phyloP scores from a whole-genome alignment of 2,888 invertebrate species.

The Allolobophora icterica region DNA sequence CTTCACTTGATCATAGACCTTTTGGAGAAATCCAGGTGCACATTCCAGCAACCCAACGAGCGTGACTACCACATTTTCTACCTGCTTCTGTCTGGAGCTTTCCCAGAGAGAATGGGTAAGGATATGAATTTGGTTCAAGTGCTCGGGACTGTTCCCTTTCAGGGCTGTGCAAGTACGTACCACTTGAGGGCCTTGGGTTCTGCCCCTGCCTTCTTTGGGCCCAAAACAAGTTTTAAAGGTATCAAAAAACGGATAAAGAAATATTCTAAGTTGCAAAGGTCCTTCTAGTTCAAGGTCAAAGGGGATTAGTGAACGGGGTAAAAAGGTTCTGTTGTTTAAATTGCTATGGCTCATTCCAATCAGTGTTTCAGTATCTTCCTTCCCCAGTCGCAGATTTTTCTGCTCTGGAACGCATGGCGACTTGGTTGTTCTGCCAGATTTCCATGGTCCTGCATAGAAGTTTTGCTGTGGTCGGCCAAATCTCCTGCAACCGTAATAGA shows the following conservation, averaged over 20 bases:
- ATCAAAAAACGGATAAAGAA: neutral
- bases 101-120: constrained; percentile 27
- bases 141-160: neutral
- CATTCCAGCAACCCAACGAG: constrained; percentile 90
- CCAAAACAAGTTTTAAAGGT: neutral
- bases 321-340: neutral
- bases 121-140: neutral
- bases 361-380: neutral
- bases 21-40: constrained; percentile 99
- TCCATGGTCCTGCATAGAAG: too few species aligned
- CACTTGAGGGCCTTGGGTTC: neutral
- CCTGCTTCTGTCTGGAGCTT: constrained; percentile 73
- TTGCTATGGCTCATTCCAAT: neutral
- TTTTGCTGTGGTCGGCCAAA: too few species aligned
- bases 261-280: neutral
- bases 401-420: too few species aligned
- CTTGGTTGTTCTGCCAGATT: too few species aligned
- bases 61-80: constrained; percentile 99
- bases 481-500: neutral
- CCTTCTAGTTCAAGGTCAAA: neutral
- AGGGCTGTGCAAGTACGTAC: neutral
- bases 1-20: constrained; percentile 74
- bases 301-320: neutral
- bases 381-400: too few species aligned
- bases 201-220: neutral